Base-by-base conservation (phyloP, 2,888 invertebrate genomes). In the Drosophila maculinotata region DNA sequence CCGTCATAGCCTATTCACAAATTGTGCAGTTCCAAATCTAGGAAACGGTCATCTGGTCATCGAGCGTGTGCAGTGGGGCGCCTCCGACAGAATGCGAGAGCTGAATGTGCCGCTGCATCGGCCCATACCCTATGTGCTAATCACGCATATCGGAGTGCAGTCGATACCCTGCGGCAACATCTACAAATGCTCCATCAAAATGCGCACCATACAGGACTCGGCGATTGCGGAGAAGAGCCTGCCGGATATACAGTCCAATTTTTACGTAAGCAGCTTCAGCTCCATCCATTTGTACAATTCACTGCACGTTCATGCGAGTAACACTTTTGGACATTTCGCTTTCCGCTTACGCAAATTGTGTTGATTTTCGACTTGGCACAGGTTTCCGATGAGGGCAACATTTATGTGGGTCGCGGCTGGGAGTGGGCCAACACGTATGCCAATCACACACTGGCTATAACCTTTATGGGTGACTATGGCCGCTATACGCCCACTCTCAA, bases 351-450 rank as follows among this genome's bases (percentile, higher is more conserved):
- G 65, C 67, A 76, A 75, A 76, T 62, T 60, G 56, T 54, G 47
- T 39, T 35, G 41, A 49, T 48, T 41, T 63, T 6, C 45, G 17
- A 15, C 28, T 52, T 41, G 28, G 4, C 14, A n/a, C 72, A 84
- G 73, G 91, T 94, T 51, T 93, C 93, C 5, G 92, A 92, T 30
- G 94, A 94, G 88, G 93, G 93, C 6, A 91, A 91, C 64, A 89
- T 93, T 28, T 93, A 93, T 77, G 92, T 92, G 44, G 93, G 93
- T 25, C 90, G 93, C 59, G 93, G 93, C 66, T 93, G 92, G 93
- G 90, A 92, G 59, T 90, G 90, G 35, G 91, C 92, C 45, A 94
- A 93, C 59, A 92, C 93, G 30, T 93, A 93, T 83, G 91, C 92
- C 14, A 91, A 90, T 84, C 90, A 91, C 52, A 91, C 92, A 39